Conservation (phyloP, 2,888 invertebrate genomes). For the Hirtodrosophila confusa region DNA sequence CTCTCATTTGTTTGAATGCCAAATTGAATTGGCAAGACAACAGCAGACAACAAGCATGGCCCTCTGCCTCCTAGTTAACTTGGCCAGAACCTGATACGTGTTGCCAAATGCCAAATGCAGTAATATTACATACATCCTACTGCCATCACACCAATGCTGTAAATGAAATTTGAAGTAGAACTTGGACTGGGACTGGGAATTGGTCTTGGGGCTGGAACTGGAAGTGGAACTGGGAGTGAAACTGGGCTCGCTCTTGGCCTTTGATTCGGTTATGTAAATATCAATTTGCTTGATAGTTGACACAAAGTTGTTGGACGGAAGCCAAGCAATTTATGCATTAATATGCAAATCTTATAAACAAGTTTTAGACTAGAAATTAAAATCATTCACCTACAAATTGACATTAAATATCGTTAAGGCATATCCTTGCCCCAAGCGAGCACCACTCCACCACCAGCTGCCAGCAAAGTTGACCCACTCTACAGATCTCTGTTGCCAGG, state of each 20-base stretch:
- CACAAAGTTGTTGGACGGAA: slow-evolving; percentile 24
- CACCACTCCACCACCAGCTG: background rate
- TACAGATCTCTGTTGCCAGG: no score
- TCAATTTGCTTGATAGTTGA: slow-evolving; percentile 25
- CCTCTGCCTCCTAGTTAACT: no score
- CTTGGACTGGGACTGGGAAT: background rate
- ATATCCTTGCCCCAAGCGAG: slow-evolving; percentile 35
- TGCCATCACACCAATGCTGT: slow-evolving; percentile 28
- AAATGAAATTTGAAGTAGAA: slow-evolving; percentile 41
- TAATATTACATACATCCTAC: slow-evolving; percentile 45
- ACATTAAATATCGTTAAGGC: slow-evolving; percentile 54
- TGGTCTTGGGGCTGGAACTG: background rate
- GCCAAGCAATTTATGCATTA: slow-evolving; percentile 51
- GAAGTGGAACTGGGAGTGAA: background rate
- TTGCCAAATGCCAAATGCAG: slow-evolving; percentile 5
- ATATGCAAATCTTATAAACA: slow-evolving; percentile 57
- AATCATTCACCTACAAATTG: slow-evolving; percentile 58
- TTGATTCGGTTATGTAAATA: slow-evolving; percentile 44
- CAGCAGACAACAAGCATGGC: no score
- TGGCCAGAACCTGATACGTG: no score
- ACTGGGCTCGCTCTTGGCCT: slow-evolving; percentile 1
- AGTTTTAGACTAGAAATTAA: slow-evolving; percentile 52
- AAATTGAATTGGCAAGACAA: no score
- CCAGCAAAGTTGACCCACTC: no score
- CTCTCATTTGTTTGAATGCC: no score